Percentiles rank a stretch among this genome's conserved stretches.
These are phyloP conservation scores for Patiria pectinifera DNA, from an alignment of 53 echinoderm and acorn worm species.

Conservation along the genomic window DNA sequence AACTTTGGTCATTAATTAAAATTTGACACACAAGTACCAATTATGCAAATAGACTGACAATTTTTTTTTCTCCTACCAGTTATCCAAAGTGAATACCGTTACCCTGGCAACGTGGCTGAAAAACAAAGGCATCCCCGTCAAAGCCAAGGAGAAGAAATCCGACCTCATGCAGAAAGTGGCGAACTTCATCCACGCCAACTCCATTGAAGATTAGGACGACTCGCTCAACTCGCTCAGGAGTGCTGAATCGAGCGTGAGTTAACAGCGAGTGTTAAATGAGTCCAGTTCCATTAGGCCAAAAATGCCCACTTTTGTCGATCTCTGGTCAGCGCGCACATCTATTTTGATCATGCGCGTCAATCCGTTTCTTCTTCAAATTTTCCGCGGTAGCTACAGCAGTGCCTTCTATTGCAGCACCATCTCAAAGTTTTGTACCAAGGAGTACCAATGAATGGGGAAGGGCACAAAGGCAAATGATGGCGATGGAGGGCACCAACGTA, in stretches of 20 bases:
- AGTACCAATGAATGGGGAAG: no score
- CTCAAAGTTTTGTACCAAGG: no score
- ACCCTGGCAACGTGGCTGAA: slow-evolving; percentile 91
- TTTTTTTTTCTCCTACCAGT: slow-evolving; percentile 65
- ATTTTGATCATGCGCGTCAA: no score
- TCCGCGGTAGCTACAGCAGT: no score
- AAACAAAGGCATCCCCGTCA: slow-evolving; percentile 74
- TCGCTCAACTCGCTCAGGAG: background rate
- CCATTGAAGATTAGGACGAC: slow-evolving; percentile 50
- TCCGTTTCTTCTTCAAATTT: no score
- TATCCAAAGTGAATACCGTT: slow-evolving; percentile 89
- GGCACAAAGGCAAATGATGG: no score
- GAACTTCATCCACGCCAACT: slow-evolving; percentile 73
- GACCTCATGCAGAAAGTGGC: slow-evolving; percentile 86
- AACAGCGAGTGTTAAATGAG: background rate
- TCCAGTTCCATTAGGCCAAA: background rate
- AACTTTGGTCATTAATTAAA: no score
- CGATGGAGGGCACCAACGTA: no score
- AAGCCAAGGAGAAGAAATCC: slow-evolving; percentile 86
- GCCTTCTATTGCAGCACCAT: no score
- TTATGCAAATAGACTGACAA: background rate
- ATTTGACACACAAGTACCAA: no score
- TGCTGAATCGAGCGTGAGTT: background rate
- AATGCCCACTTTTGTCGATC: no score
- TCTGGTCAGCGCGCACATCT: no score